Base-by-base conservation (phyloP, 2,113 vertebrate genomes). In the Tinamus guttatus region DNA sequence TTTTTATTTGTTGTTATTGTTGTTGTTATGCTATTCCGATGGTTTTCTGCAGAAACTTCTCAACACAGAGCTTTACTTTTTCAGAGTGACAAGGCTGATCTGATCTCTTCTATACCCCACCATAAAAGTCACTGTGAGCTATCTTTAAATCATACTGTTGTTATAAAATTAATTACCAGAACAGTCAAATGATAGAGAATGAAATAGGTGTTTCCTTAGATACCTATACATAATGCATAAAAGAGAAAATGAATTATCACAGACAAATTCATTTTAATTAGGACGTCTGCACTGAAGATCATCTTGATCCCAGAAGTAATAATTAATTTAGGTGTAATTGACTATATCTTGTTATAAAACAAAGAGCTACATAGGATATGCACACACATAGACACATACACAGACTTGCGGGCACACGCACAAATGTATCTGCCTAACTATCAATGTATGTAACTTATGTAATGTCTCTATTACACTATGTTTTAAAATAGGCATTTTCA, bases 301-400 rank as follows among this genome's bases (percentile, higher is more conserved):
- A 36, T 24, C 32, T 59, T 79, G 17, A 51, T 58, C 74, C 58
- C 5, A 59, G 41, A 80, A 64, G 36, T 11, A 64, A 75, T 52
- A 22, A 21, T 8, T 34, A 40, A 36, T 47, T 52, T 34, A 52
- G 34, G 9, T 51, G 45, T 73, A 83, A 81, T 54, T 81, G 7
- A 4, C 8, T 69, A 21, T 81, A 20, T 3, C 14, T 59, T 81
- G 5, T 41, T 86, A 24, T n/a, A 65, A 65, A 36, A 4, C 16
- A 47, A 7, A 77, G 13, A 45, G 13, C n/a, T 45, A 32, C 0
- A 0, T 20, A 41, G 12, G 4, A 7, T 19, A 45, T 16, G 5
- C 63, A 43, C 5, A 63, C 25, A 36, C 19, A 28, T 67, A 25
- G 7, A 20, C 13, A 58, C 0, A 1, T 14, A 8, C 9, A 14